Evolutionary conservation across 2,113 vertebrate genomes (phyloP), one percentile per base, ranked within the genome.

Genomic region (Corythaixoides concolor): DNA sequence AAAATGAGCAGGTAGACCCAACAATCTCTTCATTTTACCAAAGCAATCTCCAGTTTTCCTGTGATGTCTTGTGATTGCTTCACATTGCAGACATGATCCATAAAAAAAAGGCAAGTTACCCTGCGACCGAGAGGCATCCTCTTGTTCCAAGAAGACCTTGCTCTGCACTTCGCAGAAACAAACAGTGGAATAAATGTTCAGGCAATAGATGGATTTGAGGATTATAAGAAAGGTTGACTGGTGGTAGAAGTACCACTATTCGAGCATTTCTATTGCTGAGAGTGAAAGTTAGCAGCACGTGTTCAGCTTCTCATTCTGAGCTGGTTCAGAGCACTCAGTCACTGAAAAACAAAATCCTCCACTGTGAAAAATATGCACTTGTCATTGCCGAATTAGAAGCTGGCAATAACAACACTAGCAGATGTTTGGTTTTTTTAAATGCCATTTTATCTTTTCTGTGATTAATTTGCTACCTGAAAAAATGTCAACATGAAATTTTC

Each of bases 391-490:
- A 93, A 72, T 90, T 92, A 84, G 37, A 86, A 91, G n/a, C 63
- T 93, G 85, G 76, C 82, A 93, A 64, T 73, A 92, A 77, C 53
- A 94, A 76, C 1, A 2, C 18, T 69, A 90, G 53, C 69, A 97
- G 81, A 73, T 89, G 74, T 88, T 81, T 60, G 32, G 1, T 0
- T 33, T 53, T 82, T 89, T 49, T 1, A 17, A 85, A 85, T 82
- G 68, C 7, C 26, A 27, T 81, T 91, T 53, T 68, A 13, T 67
- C 27, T 64, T 89, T 58, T 76, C 16, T 67, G 32, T 85, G 67
- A 90, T 73, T 92, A 92, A 90, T 90, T 77, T 70, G 6, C 32
- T 76, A 86, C 67, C 63, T 80, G n/a, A 58, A 89, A 91, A 95
- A 88, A 82, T 17, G 28, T 67, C 41, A 88, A 67, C 35, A 76